Evolutionary conservation across 2,888 invertebrate genomes (phyloP), one percentile per base, ranked within the genome.

Genomic region (Axea sp.): DNA sequence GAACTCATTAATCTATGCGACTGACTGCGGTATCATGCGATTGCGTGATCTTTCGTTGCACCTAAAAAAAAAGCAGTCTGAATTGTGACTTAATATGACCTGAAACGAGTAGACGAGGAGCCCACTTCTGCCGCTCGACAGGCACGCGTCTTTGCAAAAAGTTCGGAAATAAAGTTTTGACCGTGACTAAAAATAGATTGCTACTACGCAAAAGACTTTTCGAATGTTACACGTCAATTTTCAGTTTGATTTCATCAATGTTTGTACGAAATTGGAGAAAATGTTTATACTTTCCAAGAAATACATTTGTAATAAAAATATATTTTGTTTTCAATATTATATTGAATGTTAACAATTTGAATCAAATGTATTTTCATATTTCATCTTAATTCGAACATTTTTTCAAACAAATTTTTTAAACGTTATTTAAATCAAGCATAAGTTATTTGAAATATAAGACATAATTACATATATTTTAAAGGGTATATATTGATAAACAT

Each of bases 1-100:
- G 75, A 75, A 75, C 75, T 75, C 75, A 67, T 75, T 71, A 71
- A 71, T 75, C 69, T 62, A 71, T 75, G 67, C 59, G 57, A 75
- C 67, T 43, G 71, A 71, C 71, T 67, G 71, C 67, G 51, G 64
- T 41, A 75, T 75, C 65, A 75, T 75, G 75, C 71, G 49, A 75
- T 75, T 67, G 75, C 75, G 75, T 75, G 75, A 75, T 75, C 55
- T 71, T 60, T 57, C 60, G 1, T 43, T 24, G 68, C 37, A 12
- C 19, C 15, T n/a, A 33, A 12, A 8, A 55, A 69, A 65, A 55
- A 65, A 60, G 49, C 35, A 45, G 55, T 43, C 41, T 8, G 41
- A 64, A 71, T 39, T 45, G 53, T 60, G 51, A 22, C 73, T 62
- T 43, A 59, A 64, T 68, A 73, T 55, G 64, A 33, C 37, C 57